Conservation (phyloP, 2,888 invertebrate species). For the Cerastis leucographa region DNA sequence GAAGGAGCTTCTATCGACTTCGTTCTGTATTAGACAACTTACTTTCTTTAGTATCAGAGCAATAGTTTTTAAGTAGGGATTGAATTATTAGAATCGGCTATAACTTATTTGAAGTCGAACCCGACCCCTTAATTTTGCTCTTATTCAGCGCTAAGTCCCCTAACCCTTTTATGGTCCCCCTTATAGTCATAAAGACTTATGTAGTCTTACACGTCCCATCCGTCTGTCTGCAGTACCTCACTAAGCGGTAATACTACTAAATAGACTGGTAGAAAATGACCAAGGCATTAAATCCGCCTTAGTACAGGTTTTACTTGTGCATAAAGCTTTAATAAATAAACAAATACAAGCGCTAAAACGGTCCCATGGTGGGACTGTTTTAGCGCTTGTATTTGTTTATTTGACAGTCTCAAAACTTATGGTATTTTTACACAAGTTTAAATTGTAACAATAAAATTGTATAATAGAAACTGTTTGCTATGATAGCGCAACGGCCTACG, state of each 20-base stretch:
- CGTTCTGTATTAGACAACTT: background rate
- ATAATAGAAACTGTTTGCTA: conserved; percentile 13
- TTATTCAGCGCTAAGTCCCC: background rate
- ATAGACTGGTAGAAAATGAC: conserved; percentile 10
- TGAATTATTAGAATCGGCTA: conserved; percentile 8
- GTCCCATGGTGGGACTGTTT: too few species aligned
- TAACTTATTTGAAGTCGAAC: background rate
- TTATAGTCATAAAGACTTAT: background rate
- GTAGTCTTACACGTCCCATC: background rate
- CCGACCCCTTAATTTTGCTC: background rate
- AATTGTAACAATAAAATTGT: too few species aligned
- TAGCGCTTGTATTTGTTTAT: too few species aligned
- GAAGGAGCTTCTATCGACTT: conserved; percentile 2
- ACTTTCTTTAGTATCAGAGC: background rate
- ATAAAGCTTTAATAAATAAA: too few species aligned
- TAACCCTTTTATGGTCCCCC: background rate
- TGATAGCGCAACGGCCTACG: background rate
- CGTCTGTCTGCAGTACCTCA: background rate
- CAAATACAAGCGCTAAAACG: conserved; percentile 19
- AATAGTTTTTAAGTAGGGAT: background rate
- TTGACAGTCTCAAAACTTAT: conserved; percentile 5
- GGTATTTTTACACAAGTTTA: background rate
- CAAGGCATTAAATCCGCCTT: too few species aligned
- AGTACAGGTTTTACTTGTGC: too few species aligned
- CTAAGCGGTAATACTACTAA: background rate